Evolutionary conservation across 2,113 vertebrate genomes (phyloP).

Genomic region (Alaudala cheleensis): DNA sequence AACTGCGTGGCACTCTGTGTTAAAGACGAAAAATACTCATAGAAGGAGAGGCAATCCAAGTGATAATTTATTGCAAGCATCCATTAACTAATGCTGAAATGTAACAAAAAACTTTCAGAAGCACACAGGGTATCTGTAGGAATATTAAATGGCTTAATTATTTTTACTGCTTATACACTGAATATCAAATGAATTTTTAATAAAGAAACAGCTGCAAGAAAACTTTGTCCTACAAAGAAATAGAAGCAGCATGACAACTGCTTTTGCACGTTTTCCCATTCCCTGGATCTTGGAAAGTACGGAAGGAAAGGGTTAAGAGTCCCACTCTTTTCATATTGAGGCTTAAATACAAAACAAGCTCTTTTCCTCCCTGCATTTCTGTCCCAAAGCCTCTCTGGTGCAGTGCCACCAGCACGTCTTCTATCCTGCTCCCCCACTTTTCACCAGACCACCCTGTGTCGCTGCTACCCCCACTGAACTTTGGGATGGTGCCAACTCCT

Average conservation of each 20-base stretch:
- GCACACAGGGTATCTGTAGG: background rate
- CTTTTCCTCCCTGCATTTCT: background rate
- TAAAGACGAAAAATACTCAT: background rate
- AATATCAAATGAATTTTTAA: background rate
- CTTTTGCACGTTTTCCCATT: background rate
- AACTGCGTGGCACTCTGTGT: background rate
- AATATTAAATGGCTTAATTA: slow-evolving; percentile 28
- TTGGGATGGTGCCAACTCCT: background rate
- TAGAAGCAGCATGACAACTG: background rate
- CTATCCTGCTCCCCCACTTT: background rate
- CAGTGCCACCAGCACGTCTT: background rate
- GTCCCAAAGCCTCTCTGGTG: background rate
- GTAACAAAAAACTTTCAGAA: background rate
- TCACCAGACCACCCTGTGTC: accelerated
- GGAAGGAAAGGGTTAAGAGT: background rate
- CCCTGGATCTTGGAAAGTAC: background rate
- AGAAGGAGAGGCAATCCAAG: background rate
- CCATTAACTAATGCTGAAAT: slow-evolving; percentile 24
- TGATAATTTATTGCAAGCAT: background rate
- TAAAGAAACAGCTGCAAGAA: background rate
- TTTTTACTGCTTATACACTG: background rate
- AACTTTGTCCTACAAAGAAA: background rate
- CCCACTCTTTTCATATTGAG: background rate
- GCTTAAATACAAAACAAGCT: background rate
- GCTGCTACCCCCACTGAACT: accelerated